Conservation (phyloP, 2,797 vertebrate species). For the Gorsachius magnificus region DNA sequence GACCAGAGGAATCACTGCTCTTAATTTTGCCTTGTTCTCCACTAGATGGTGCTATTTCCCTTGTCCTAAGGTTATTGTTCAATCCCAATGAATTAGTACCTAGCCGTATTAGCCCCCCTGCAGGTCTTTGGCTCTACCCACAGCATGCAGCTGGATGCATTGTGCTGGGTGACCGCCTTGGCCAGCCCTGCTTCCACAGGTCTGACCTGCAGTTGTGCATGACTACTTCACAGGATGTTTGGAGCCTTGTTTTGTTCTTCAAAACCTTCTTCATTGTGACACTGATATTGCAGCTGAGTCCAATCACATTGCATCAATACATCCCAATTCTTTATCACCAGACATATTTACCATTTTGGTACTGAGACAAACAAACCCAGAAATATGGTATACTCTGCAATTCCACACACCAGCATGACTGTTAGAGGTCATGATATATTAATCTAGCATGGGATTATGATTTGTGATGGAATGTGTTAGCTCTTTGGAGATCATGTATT, state of each 20-base stretch:
- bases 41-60: conserved; percentile 69
- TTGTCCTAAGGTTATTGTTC: background rate
- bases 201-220: background rate
- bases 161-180: background rate
- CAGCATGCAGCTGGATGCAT: too few species aligned
- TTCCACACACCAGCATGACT: background rate
- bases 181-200: background rate
- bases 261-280: background rate
- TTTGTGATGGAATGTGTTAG: background rate
- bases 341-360: background rate
- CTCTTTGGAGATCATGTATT: background rate
- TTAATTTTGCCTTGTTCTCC: background rate
- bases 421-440: background rate
- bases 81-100: too few species aligned
- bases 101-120: background rate
- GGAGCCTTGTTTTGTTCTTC: background rate
- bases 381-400: background rate
- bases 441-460: background rate
- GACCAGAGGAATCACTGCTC: background rate
- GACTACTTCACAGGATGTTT: background rate
- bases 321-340: background rate
- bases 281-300: background rate
- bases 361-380: background rate
- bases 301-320: background rate
- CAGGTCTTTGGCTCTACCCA: background rate